Percentiles rank a stretch among this genome's conserved stretches.
Conservation (phyloP, 2,113 vertebrate genomes). For the Tyrannus savana region DNA sequence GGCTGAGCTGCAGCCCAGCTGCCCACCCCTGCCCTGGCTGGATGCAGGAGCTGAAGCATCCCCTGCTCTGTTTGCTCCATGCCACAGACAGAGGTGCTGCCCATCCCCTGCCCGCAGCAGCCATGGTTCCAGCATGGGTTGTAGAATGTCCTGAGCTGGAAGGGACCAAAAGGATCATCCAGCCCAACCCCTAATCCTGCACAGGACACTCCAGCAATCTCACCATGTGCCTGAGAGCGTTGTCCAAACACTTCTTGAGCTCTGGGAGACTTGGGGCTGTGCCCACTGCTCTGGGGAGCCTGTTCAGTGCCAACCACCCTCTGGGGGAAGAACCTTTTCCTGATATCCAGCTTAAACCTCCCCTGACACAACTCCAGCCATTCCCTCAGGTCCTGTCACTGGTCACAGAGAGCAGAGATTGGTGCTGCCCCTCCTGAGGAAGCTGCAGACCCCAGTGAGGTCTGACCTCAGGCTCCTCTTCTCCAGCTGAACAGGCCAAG, state of each 20-base stretch:
- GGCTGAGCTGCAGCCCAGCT: background rate
- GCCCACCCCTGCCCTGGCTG: background rate
- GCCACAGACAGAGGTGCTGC: background rate
- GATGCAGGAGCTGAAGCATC: background rate
- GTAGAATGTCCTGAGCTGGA: background rate
- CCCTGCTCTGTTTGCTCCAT: background rate
- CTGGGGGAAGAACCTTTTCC: background rate
- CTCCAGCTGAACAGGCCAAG: background rate
- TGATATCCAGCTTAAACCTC: rapidly evolving
- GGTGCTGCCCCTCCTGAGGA: background rate
- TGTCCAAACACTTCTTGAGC: background rate
- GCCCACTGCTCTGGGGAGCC: background rate
- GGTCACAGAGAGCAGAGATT: background rate
- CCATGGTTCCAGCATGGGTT: rapidly evolving
- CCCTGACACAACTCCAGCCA: background rate
- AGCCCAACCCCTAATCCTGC: background rate
- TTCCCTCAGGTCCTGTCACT: background rate
- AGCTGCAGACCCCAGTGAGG: background rate
- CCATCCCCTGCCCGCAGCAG: rapidly evolving
- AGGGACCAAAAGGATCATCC: background rate
- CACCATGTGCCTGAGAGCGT: rapidly evolving
- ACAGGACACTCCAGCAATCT: background rate
- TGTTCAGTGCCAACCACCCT: background rate
- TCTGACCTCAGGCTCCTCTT: background rate
- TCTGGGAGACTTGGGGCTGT: rapidly evolving